These are phyloP conservation scores for Gymnobelideus leadbeateri DNA, from an alignment of 2,113 vertebrate genomes.

Conservation along the genomic window DNA sequence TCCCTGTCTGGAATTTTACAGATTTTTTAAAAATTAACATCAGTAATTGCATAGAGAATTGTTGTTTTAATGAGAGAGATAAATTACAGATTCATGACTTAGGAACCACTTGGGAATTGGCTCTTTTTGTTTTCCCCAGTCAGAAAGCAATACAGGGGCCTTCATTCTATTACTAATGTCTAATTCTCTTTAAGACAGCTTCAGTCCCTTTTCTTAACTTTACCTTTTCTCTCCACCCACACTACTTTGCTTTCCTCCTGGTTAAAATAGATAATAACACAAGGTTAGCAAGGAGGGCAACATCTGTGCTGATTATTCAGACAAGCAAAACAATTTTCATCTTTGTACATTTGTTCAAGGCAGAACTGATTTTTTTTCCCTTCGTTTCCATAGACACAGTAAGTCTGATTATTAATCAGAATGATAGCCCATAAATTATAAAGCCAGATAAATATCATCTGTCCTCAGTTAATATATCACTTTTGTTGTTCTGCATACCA, in stretches of 20 bases:
- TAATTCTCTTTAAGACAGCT: slow-evolving; percentile 8
- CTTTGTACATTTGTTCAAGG: slow-evolving; percentile 55
- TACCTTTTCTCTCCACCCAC: slow-evolving; percentile 44
- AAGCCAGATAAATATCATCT: slow-evolving; percentile 59
- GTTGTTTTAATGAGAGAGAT: not conserved
- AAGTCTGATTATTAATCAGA: slow-evolving; percentile 68
- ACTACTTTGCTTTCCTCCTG: slow-evolving; percentile 52
- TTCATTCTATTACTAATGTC: not conserved
- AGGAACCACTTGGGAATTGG: not conserved
- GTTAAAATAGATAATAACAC: slow-evolving; percentile 60
- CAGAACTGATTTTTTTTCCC: slow-evolving; percentile 58
- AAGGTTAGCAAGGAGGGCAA: slow-evolving; percentile 62
- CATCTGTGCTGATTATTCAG: slow-evolving; percentile 49
- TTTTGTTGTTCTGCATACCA: slow-evolving; percentile 23
- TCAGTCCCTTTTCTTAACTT: slow-evolving; percentile 50
- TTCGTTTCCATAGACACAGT: slow-evolving; percentile 71
- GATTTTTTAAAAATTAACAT: slow-evolving; percentile 28
- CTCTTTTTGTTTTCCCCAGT: slow-evolving; percentile 44
- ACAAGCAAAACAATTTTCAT: slow-evolving; percentile 65
- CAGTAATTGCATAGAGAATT: not conserved
- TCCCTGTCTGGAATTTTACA: slow-evolving; percentile 29
- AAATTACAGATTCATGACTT: slow-evolving; percentile 21
- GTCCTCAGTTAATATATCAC: slow-evolving; percentile 46
- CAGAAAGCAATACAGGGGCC: slow-evolving; percentile 39
- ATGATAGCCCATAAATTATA: slow-evolving; percentile 63